These are phyloP conservation scores for Drosophila villosipedis DNA, from an alignment of 2,888 invertebrate genomes.

Conservation along the genomic window DNA sequence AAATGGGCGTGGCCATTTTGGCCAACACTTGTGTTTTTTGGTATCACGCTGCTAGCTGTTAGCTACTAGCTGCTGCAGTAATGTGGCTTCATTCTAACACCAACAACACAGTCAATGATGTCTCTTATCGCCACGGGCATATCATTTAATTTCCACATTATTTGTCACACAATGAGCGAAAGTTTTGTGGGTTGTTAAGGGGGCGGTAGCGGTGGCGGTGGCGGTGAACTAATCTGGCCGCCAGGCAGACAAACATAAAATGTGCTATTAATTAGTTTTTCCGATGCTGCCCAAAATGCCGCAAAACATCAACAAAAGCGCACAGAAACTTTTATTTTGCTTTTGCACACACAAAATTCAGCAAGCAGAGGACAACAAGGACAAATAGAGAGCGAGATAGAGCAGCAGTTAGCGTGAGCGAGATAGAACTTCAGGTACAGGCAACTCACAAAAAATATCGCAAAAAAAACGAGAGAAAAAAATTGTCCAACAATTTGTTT, in stretches of 20 bases:
- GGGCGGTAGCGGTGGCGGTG: neutral
- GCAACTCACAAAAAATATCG: conserved; percentile 30
- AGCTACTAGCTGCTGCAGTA: conserved; percentile 47
- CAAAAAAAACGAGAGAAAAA: neutral
- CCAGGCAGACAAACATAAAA: conserved; percentile 69
- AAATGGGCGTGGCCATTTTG: conserved; percentile 25
- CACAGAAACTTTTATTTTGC: conserved; percentile 38
- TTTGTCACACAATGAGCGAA: conserved; percentile 64
- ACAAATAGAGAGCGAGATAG: neutral
- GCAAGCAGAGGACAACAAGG: neutral
- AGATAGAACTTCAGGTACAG: conserved; percentile 13
- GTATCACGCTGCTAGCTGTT: conserved; percentile 8
- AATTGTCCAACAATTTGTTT: conserved; percentile 40
- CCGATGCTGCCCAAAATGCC: conserved; percentile 62
- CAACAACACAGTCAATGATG: conserved; percentile 25
- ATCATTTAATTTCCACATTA: conserved; percentile 81
- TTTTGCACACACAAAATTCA: conserved; percentile 1
- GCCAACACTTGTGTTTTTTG: conserved; percentile 21
- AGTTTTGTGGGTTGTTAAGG: neutral
- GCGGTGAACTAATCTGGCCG: conserved; percentile 49
- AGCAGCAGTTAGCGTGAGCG: neutral
- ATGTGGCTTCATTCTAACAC: conserved; percentile 64
- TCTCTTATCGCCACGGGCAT: conserved; percentile 72
- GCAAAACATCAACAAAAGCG: conserved; percentile 51
- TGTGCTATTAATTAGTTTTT: conserved; percentile 80